Conservation (phyloP, 2,113 vertebrate genomes). For the Syrrhaptes paradoxus region DNA sequence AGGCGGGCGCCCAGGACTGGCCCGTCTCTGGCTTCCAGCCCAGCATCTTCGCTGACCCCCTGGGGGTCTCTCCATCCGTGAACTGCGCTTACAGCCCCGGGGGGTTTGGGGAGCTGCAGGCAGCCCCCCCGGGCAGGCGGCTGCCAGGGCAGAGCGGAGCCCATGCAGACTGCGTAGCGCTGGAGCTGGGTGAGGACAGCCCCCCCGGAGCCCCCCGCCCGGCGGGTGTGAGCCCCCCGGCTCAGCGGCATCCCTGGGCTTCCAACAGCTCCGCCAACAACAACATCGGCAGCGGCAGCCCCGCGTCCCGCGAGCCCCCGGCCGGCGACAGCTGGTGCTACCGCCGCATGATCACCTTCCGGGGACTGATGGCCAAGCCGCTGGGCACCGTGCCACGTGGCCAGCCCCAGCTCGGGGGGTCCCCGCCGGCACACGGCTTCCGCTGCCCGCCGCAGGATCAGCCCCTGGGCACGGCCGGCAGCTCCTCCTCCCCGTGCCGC, state of each 20-base stretch:
- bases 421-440: neutral
- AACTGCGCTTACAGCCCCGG: neutral
- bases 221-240: neutral
- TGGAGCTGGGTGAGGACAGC: conserved; percentile 23
- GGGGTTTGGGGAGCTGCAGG: neutral
- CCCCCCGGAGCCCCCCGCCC: conserved; percentile 15
- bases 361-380: conserved; percentile 19
- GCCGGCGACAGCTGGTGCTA: conserved; percentile 62
- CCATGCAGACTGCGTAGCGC: neutral
- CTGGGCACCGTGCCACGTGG: conserved; percentile 46
- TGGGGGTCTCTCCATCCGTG: conserved; percentile 73
- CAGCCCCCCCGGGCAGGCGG: conserved; percentile 4
- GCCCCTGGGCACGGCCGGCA: neutral
- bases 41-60: conserved; percentile 75
- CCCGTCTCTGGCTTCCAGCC: conserved; percentile 76
- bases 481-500: neutral
- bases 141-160: neutral
- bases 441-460: neutral
- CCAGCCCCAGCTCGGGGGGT: conserved; percentile 22
- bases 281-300: conserved; percentile 71
- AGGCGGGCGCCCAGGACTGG: conserved; percentile 78
- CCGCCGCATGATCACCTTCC: conserved; percentile 46
- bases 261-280: conserved; percentile 89
- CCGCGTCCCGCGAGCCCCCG: neutral
- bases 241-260: conserved; percentile 79